phyloP scores from a whole-genome alignment of 2,113 vertebrate genomes.

The Alligator sinensis region DNA sequence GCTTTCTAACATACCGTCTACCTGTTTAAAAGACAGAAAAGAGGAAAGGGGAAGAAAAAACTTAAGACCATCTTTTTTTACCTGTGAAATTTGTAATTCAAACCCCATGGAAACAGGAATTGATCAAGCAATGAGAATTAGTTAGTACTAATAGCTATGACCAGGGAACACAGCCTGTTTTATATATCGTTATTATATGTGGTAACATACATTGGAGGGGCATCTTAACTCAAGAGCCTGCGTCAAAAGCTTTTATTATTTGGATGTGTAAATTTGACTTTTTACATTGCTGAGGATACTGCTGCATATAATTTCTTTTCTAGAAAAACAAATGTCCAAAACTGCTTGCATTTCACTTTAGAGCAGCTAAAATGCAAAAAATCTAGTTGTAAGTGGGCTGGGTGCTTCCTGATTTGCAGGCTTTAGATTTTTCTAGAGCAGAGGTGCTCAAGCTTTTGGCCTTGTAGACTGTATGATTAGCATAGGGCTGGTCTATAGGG shows the following conservation, averaged over 20 bases:
- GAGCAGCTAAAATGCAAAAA: neutral
- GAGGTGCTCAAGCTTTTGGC: too few relatives aligned
- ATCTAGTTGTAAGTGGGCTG: neutral
- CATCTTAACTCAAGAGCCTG: neutral
- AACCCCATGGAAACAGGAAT: neutral
- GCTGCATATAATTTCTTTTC: neutral
- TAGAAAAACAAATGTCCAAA: neutral
- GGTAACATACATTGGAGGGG: neutral
- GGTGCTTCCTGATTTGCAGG: neutral
- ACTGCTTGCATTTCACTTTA: neutral
- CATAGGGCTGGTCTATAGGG: too few relatives aligned
- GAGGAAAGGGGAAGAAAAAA: neutral
- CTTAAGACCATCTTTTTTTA: neutral
- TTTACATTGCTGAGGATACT: neutral
- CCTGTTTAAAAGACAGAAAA: slow-evolving; percentile 63
- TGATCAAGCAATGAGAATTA: neutral
- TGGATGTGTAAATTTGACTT: neutral
- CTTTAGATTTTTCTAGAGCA: neutral
- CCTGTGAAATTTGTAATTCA: neutral
- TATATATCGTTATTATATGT: neutral
- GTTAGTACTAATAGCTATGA: neutral
- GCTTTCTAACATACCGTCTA: slow-evolving; percentile 87
- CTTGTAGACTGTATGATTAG: too few relatives aligned
- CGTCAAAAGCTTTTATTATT: neutral
- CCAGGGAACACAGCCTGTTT: neutral